Percentiles rank a stretch among this genome's conserved stretches.
Conservation (phyloP, 2,888 invertebrate species). For the Alcis repandata region DNA sequence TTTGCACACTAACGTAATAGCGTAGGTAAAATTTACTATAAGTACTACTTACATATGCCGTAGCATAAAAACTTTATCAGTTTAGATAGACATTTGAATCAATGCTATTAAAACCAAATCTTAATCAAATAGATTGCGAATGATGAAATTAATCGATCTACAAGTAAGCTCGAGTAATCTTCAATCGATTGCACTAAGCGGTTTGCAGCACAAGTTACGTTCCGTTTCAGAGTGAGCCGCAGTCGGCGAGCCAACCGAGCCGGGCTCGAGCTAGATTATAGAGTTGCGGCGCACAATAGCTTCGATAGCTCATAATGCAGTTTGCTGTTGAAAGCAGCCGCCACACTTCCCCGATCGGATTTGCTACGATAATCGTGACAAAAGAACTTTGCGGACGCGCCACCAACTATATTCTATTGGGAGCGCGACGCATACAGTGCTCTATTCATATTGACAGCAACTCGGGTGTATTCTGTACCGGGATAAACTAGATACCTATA, state of each 20-base stretch:
- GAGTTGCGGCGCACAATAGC: constrained; percentile 71
- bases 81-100: background rate
- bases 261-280: constrained; percentile 65
- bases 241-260: constrained; percentile 49
- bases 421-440: constrained; percentile 64
- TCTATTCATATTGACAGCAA: constrained; percentile 68
- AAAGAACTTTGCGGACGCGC: constrained; percentile 81
- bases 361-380: constrained; percentile 85
- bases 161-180: constrained; percentile 11
- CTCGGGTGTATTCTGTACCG: constrained; percentile 38
- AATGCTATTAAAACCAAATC: background rate
- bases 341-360: constrained; percentile 85
- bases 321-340: constrained; percentile 82
- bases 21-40: background rate
- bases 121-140: background rate
- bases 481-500: constrained; percentile 25
- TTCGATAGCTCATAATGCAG: constrained; percentile 85
- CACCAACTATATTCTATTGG: constrained; percentile 67
- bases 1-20: constrained; percentile 9
- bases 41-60: no score
- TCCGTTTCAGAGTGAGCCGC: constrained; percentile 35
- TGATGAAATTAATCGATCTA: constrained; percentile 17
- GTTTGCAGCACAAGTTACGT: constrained; percentile 52
- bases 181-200: constrained; percentile 6
- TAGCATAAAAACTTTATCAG: background rate